Evolutionary conservation across 2,113 vertebrate species (phyloP).

Genomic region (Protobothrops flavoviridis): DNA sequence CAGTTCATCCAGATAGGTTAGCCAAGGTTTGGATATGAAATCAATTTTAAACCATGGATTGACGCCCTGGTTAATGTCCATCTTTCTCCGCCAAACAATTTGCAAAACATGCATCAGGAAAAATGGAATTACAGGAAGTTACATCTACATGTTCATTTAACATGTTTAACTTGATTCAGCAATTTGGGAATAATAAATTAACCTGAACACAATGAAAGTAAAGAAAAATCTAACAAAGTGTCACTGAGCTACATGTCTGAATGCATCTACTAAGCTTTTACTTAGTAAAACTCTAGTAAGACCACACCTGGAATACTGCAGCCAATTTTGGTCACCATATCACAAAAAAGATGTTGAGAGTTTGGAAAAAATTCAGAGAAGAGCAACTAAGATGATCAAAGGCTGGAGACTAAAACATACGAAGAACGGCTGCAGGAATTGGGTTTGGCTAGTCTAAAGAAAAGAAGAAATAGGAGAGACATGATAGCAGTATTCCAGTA

Average conservation of each 20-base stretch:
- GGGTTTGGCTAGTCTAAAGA: too few relatives aligned
- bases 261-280: background rate
- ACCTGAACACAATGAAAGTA: background rate
- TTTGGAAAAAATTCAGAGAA: too few relatives aligned
- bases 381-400: too few relatives aligned
- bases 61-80: background rate
- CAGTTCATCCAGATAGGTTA: background rate
- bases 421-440: too few relatives aligned
- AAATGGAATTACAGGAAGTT: background rate
- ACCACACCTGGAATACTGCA: too few relatives aligned
- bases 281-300: too few relatives aligned
- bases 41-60: background rate
- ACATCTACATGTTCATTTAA: background rate
- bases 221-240: background rate
- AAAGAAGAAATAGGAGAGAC: too few relatives aligned
- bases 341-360: too few relatives aligned
- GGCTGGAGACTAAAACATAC: too few relatives aligned
- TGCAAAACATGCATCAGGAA: background rate
- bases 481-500: too few relatives aligned
- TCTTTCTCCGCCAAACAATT: background rate
- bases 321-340: too few relatives aligned
- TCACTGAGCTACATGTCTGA: background rate
- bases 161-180: background rate
- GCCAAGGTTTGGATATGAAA: background rate
- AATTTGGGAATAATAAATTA: background rate